Conservation (phyloP, 1,140 invertebrate genomes). For the Diabrotica virgifera region DNA sequence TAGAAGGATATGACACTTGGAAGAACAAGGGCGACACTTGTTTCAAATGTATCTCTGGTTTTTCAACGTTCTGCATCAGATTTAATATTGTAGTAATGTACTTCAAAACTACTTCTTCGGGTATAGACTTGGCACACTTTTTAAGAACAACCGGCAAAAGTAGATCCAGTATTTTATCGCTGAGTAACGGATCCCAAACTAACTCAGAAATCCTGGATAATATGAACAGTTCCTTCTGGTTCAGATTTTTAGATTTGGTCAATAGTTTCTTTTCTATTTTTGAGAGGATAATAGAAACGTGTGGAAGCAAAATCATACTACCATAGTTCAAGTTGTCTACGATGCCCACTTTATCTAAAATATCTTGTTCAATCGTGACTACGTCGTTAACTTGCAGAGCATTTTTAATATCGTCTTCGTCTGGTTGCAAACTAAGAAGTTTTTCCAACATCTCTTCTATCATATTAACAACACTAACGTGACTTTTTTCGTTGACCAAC, state of each 20-base stretch:
- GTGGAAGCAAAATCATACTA: conserved; percentile 68
- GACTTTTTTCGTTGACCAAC: conserved; percentile 64
- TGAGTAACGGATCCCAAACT: conserved; percentile 61
- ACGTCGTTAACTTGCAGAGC: conserved; percentile 44
- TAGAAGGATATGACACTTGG: conserved; percentile 55
- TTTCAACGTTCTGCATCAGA: conserved; percentile 64
- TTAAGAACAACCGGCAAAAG: conserved; percentile 72
- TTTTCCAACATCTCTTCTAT: conserved; percentile 80
- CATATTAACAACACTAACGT: conserved; percentile 61
- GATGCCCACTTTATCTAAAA: conserved; percentile 41
- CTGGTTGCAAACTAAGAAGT: conserved; percentile 64
- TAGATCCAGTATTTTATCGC: conserved; percentile 66
- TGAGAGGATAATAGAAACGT: conserved; percentile 68
- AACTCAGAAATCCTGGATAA: conserved; percentile 75
- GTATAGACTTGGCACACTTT: conserved; percentile 51
- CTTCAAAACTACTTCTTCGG: conserved; percentile 61
- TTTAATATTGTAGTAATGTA: conserved; percentile 70
- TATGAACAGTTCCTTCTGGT: conserved; percentile 72
- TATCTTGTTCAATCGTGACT: conserved; percentile 32
- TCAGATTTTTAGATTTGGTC: conserved; percentile 58
- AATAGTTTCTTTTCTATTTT: conserved; percentile 65
- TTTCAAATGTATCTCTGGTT: conserved; percentile 64
- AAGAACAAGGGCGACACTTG: conserved; percentile 65
- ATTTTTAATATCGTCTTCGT: conserved; percentile 53
- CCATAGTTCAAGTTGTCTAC: conserved; percentile 64